Evolutionary conservation across 2,888 invertebrate species (phyloP), one percentile per base, ranked within the genome.

Genomic region (Drosophila percnosoma): DNA sequence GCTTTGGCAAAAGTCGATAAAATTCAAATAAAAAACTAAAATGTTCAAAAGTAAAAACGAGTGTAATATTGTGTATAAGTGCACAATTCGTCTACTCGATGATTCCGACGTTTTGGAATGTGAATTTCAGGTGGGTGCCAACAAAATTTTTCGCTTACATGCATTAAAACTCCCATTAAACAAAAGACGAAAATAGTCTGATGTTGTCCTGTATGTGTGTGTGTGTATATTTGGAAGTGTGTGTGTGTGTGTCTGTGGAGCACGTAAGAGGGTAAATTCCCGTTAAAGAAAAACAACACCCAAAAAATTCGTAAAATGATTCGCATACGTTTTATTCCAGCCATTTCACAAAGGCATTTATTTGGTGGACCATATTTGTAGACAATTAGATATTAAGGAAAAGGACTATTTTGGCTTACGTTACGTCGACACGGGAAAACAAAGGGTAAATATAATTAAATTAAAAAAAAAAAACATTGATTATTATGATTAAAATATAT

Each of bases 331-430:
- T 15, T 40, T 11, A 24, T 70, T 65, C 31, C 57, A 86, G 98
- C 96, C 96, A 82, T 96, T 97, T 93, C 96, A 97, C 92, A 98
- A 97, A 93, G 98, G 98, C 75, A 97, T 96, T 93, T 97, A 96
- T 93, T 94, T 99, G 85, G 94, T 98, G 92, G 98, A 98, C 92
- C 96, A 97, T 94, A 96, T 98, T 78, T 98, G 98, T 93, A 96
- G 97, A 91, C 97, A 97, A 92, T 94, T 98, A 87, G 97, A 97
- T 94, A 95, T 99, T 80, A 95, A 97, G 75, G 98, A 98, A 94
- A 97, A 97, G 90, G 98, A 99, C 94, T 98, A 98, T 93, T 98
- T 99, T 93, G 98, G 98, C 15, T 95, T 98, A 78, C 95, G 98
- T 76, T 98, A 97, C 95, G 98, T 98, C 80, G 98, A 98, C 93